phyloP scores from a whole-genome alignment of 1,140 invertebrate genomes.

The Aphidius gifuensis region DNA sequence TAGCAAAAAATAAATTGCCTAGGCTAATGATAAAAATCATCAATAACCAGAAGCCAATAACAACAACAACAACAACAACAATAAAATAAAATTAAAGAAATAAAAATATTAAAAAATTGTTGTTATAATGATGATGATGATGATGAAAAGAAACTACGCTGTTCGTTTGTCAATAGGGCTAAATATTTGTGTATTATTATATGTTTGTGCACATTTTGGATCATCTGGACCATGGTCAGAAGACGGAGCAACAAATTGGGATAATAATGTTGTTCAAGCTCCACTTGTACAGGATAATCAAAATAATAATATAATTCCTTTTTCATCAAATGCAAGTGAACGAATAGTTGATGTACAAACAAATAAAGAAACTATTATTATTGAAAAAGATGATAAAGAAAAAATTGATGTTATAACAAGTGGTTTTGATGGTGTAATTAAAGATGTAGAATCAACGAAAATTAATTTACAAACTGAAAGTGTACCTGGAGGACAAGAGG shows the following conservation, averaged over 20 bases:
- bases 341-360: neutral
- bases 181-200: conserved; percentile 68
- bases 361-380: conserved; percentile 8
- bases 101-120: conserved; percentile 1
- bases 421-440: neutral
- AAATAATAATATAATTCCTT: conserved; percentile 29
- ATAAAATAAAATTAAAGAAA: conserved; percentile 4
- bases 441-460: neutral
- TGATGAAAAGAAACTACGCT: conserved; percentile 66
- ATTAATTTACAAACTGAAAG: neutral
- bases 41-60: neutral
- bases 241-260: conserved; percentile 40
- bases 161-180: conserved; percentile 71
- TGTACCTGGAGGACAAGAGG: neutral
- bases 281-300: conserved; percentile 39
- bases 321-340: conserved; percentile 23
- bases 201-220: conserved; percentile 61
- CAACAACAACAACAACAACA: conserved; percentile 1
- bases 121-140: conserved; percentile 35
- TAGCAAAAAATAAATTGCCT: too few relatives aligned
- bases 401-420: neutral
- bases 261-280: conserved; percentile 37
- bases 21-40: neutral
- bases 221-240: conserved; percentile 52
- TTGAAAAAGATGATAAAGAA: neutral